Evolutionary conservation across 2,113 vertebrate genomes (phyloP).

Genomic region (Trochalopteron elliotii): DNA sequence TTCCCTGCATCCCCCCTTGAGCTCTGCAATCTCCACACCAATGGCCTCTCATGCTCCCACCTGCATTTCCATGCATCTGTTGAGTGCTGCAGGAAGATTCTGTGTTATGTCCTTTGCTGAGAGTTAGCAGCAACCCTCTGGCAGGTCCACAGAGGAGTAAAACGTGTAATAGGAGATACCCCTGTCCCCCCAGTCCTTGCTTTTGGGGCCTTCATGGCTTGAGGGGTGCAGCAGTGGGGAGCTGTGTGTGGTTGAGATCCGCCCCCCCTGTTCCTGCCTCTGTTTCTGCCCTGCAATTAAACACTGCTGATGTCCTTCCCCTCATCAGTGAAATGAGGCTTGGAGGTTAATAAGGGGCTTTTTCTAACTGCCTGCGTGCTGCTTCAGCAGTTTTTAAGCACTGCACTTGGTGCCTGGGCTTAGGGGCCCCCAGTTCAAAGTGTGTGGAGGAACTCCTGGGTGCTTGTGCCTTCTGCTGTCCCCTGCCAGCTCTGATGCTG

Average conservation of each 20-base stretch:
- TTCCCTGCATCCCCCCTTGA: background rate
- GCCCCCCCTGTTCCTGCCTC: background rate
- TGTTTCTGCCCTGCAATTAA: background rate
- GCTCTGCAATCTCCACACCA: fast-evolving
- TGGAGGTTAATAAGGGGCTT: conserved; percentile 19
- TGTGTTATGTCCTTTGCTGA: background rate
- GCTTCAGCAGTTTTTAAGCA: background rate
- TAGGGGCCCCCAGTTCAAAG: background rate
- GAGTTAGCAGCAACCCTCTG: background rate
- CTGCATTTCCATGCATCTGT: fast-evolving
- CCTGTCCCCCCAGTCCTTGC: background rate
- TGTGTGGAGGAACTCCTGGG: background rate
- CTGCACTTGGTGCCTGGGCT: background rate
- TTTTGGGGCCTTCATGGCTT: background rate
- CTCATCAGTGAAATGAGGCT: background rate
- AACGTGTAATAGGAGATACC: background rate
- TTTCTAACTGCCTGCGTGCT: background rate
- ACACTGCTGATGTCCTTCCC: background rate
- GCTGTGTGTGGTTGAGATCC: background rate
- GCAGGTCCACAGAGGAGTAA: background rate
- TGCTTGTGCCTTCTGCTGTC: background rate
- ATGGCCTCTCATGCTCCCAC: fast-evolving
- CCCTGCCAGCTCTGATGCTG: background rate
- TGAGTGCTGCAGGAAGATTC: background rate
- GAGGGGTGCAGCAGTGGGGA: background rate